Conservation (phyloP, 2,113 vertebrate genomes). For the Eulemur rufifrons region DNA sequence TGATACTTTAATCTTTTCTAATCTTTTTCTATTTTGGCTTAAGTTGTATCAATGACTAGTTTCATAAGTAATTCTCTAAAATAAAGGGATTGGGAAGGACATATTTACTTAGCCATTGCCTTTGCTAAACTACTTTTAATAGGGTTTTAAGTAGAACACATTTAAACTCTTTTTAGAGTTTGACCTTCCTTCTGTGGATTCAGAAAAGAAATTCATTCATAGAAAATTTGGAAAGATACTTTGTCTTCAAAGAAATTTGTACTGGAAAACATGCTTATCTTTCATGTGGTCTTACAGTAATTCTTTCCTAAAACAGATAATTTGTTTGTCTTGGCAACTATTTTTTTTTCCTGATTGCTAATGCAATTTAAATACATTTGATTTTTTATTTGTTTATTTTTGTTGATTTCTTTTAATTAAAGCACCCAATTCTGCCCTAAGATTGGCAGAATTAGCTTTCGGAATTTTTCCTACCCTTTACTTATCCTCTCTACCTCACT, state of each 20-base stretch:
- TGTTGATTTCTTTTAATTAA: not conserved
- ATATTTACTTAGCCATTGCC: not conserved
- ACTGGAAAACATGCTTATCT: not conserved
- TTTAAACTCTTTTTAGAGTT: not conserved
- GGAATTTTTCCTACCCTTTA: not conserved
- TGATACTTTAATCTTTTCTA: not conserved
- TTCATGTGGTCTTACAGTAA: not conserved
- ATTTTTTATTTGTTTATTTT: not conserved
- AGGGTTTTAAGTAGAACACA: not conserved
- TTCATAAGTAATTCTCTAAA: constrained; percentile 12
- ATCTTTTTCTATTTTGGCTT: constrained; percentile 8
- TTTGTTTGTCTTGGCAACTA: not conserved
- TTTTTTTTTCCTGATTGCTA: not conserved
- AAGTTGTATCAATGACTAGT: not conserved
- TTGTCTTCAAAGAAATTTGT: not conserved
- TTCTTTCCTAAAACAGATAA: not conserved
- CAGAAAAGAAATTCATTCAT: constrained; percentile 34
- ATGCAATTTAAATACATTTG: constrained; percentile 13
- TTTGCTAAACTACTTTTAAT: not conserved
- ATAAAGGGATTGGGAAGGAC: not conserved
- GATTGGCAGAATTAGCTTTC: not conserved
- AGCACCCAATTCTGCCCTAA: not conserved
- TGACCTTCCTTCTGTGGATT: not conserved
- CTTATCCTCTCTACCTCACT: not conserved
- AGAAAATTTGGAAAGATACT: constrained; percentile 16